Percentiles rank a stretch among this genome's conserved stretches.
These are phyloP conservation scores for Sitobion miscanthi DNA, from an alignment of 1,140 invertebrate genomes.

Conservation along the genomic window DNA sequence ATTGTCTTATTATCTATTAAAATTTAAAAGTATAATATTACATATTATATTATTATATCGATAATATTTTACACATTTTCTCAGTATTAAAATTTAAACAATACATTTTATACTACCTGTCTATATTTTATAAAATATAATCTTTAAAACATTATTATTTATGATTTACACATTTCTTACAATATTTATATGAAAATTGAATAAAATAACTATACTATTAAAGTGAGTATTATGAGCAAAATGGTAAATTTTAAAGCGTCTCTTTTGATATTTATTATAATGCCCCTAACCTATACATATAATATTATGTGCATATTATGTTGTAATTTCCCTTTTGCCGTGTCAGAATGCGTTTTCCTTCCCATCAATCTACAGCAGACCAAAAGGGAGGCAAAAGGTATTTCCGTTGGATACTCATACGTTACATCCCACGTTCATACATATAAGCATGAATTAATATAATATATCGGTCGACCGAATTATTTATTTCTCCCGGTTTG, in stretches of 20 bases:
- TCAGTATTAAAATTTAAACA: too few species aligned
- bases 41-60: too few species aligned
- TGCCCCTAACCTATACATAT: neutral
- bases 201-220: neutral
- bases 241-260: neutral
- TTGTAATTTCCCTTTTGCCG: neutral
- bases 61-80: too few species aligned
- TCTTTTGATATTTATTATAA: neutral
- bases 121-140: neutral
- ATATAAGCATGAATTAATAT: neutral
- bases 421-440: neutral
- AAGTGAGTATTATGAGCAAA: neutral
- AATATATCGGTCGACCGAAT: neutral
- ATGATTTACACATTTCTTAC: neutral
- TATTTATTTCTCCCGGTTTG: neutral
- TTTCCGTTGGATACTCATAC: neutral
- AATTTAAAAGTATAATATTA: too few species aligned
- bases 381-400: neutral
- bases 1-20: too few species aligned
- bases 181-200: neutral
- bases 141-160: neutral
- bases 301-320: neutral
- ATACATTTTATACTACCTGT: too few species aligned
- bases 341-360: neutral
- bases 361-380: neutral